Evolutionary conservation across 2,888 invertebrate species (phyloP).

Genomic region (Drosophila kuntzei): DNA sequence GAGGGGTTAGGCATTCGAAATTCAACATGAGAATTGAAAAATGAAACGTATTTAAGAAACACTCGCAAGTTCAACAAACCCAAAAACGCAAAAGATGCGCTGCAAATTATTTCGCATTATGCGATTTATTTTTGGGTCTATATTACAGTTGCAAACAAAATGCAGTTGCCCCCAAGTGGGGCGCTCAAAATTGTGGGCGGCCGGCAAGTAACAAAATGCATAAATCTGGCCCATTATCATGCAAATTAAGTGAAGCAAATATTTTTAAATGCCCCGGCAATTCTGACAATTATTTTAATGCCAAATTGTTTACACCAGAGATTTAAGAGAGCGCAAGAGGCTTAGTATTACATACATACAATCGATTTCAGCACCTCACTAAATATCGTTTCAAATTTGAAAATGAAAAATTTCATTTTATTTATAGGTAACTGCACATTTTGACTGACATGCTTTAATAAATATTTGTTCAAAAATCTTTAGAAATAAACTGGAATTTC

Average conservation of each 20-base stretch:
- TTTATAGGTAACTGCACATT: not conserved
- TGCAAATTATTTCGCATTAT: constrained; percentile 66
- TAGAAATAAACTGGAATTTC: not conserved
- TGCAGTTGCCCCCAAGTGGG: constrained; percentile 19
- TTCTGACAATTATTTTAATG: constrained; percentile 46
- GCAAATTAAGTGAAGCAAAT: constrained; percentile 66
- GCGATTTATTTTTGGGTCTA: constrained; percentile 66
- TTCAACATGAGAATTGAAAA: constrained; percentile 44
- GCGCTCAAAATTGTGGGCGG: constrained; percentile 48
- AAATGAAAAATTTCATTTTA: not conserved
- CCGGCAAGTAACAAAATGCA: constrained; percentile 45
- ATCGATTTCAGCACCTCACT: constrained; percentile 3
- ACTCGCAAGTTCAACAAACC: constrained; percentile 71
- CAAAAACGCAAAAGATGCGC: constrained; percentile 51
- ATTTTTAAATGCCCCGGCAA: constrained; percentile 49
- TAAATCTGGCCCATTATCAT: constrained; percentile 63
- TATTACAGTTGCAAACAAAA: constrained; percentile 5
- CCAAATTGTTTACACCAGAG: constrained; percentile 50
- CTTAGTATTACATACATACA: not conserved
- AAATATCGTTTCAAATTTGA: constrained; percentile 4
- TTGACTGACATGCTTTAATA: not conserved
- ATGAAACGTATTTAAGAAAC: constrained; percentile 35
- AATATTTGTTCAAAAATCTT: not conserved
- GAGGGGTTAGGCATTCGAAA: constrained; percentile 34
- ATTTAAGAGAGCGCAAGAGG: constrained; percentile 7